phyloP scores from a whole-genome alignment of 37 sponge, comb jelly and placozoan species.

The Petrosia ficiformis region DNA sequence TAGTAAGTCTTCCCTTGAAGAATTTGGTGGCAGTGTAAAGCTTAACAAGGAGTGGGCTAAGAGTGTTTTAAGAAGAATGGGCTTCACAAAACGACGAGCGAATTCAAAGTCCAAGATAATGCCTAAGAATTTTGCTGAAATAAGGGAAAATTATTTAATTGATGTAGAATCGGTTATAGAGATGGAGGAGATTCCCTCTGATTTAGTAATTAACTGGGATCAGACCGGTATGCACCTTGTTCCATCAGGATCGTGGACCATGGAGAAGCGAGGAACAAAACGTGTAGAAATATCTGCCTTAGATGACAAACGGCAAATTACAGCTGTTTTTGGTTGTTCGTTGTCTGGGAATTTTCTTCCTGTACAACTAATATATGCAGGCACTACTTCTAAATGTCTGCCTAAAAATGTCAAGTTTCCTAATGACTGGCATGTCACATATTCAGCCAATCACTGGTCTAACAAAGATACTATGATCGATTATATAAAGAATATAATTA shows the following conservation, averaged over 20 bases:
- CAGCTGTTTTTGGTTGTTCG: slow-evolving; percentile 47
- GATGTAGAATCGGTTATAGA: slow-evolving; percentile 35
- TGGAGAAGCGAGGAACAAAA: slow-evolving; percentile 43
- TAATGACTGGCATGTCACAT: slow-evolving; percentile 52
- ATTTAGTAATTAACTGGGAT: slow-evolving; percentile 59
- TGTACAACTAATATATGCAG: slow-evolving; percentile 43
- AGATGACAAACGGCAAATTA: slow-evolving; percentile 68
- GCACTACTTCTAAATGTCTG: slow-evolving; percentile 36
- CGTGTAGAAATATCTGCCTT: slow-evolving; percentile 45
- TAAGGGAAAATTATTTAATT: slow-evolving; percentile 43
- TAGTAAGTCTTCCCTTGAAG: slow-evolving; percentile 27
- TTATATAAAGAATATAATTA: slow-evolving; percentile 29
- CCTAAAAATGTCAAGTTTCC: slow-evolving; percentile 34
- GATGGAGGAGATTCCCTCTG: slow-evolving; percentile 62
- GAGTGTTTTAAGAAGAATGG: slow-evolving; percentile 47
- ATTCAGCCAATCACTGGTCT: slow-evolving; percentile 48
- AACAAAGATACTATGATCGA: slow-evolving; percentile 51
- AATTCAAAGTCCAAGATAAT: slow-evolving; percentile 43
- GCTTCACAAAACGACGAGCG: slow-evolving; percentile 47
- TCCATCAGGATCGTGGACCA: slow-evolving; percentile 55
- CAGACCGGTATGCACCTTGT: slow-evolving; percentile 67
- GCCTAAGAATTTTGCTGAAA: slow-evolving; percentile 23
- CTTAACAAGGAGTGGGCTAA: too few species aligned
- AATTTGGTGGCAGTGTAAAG: slow-evolving; percentile 46
- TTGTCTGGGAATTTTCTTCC: slow-evolving; percentile 55